Evolutionary conservation across 2,888 invertebrate genomes (phyloP), one percentile per base, ranked within the genome.

Genomic region (Masnerella sp.): DNA sequence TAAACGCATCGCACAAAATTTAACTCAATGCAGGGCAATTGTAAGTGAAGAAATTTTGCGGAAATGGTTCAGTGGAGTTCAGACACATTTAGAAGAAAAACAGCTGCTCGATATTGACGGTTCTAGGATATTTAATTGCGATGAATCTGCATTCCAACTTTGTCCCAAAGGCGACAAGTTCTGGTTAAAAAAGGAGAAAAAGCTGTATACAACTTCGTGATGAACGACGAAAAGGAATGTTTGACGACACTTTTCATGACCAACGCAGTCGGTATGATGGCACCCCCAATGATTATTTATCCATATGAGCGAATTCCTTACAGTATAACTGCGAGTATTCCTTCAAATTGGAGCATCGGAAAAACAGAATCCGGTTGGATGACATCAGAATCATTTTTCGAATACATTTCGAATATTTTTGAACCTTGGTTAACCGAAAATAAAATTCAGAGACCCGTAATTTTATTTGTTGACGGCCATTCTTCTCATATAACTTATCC

Each of bases 361-460:
- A 83, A 80, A 69, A 83, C 85, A 5, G 87, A 88, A n/a, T 83
- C 73, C 54, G 88, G 87, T 5, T 88, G 88, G 88, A 89, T 86
- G 87, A 87, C 83, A 5, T 75, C 78, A 2, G 84, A 84, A 74
- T 79, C 78, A 4, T 88, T 88, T 78, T 87, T 76, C 75, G 84
- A 88, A 77, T 88, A 82, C 70, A 79, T 87, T 3, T 74, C 81
- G n/a, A 85, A 87, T 74, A 74, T 85, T 25, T 87, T 88, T 76
- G 69, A 82, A 58, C 83, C 82, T 47, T 88, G 86, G 85, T 65
- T 88, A 28, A 54, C 78, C 43, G 73, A 78, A 61, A 80, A 85
- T 54, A 72, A 82, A 22, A 82, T 87, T 36, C 28, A 77, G 49
- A 77, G 81, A 25, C 88, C 81, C 38, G 80, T 88, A 25, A 78